phyloP scores from a whole-genome alignment of 1,140 invertebrate genomes.

The Drosophila nasuta region DNA sequence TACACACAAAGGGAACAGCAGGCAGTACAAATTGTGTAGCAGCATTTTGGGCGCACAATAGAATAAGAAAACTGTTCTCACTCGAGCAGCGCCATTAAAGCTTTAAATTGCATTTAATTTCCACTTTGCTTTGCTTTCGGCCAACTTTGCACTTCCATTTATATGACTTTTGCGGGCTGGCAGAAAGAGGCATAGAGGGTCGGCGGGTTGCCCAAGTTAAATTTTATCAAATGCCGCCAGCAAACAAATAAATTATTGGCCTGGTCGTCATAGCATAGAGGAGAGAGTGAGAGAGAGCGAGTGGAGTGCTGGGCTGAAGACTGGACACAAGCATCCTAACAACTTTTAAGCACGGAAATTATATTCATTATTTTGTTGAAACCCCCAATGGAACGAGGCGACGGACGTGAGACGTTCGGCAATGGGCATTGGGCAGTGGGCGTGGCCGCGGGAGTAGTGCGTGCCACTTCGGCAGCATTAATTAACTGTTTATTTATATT shows the following conservation, averaged over 20 bases:
- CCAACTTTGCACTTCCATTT: slow-evolving; percentile 74
- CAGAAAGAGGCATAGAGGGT: neutral
- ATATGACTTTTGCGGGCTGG: slow-evolving; percentile 52
- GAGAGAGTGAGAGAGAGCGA: neutral
- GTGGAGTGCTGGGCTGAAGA: slow-evolving; percentile 18
- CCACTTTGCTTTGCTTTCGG: slow-evolving; percentile 21
- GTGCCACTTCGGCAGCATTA: slow-evolving; percentile 48
- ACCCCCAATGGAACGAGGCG: slow-evolving; percentile 1
- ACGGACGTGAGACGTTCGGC: slow-evolving; percentile 3
- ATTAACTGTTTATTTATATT: slow-evolving; percentile 77
- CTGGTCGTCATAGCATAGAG: neutral
- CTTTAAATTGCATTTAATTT: slow-evolving; percentile 59
- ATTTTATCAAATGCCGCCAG: slow-evolving; percentile 69
- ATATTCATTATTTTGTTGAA: slow-evolving; percentile 66
- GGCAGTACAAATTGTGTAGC: slow-evolving; percentile 28
- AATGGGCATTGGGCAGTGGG: too few species aligned
- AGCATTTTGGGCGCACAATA: slow-evolving; percentile 24
- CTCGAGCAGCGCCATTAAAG: slow-evolving; percentile 38
- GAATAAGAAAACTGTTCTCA: neutral
- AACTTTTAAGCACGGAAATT: slow-evolving; percentile 69
- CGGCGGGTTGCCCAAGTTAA: slow-evolving; percentile 5
- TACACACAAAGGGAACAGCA: slow-evolving; percentile 17
- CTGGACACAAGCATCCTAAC: slow-evolving; percentile 22
- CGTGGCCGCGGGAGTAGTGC: slow-evolving; percentile 24
- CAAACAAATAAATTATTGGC: slow-evolving; percentile 75